Percentiles rank a stretch among this genome's conserved stretches.
phyloP scores from a whole-genome alignment of 2,113 vertebrate species.

The Lophius piscatorius region DNA sequence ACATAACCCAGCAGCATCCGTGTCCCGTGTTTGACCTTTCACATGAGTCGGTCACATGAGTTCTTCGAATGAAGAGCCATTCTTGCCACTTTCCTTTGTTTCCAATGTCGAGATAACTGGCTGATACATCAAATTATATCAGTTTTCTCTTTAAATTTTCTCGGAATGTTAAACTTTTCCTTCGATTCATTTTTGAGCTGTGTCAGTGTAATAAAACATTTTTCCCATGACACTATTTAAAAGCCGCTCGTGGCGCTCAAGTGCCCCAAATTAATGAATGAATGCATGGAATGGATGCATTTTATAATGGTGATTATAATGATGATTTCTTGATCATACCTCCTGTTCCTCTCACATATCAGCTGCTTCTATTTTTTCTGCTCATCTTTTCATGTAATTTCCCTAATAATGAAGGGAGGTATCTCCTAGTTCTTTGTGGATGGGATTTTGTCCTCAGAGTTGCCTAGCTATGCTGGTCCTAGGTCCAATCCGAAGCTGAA shows the following conservation, averaged over 20 bases:
- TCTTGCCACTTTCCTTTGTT: too few relatives aligned
- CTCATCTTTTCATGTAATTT: neutral
- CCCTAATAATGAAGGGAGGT: too few relatives aligned
- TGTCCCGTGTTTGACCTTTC: too few relatives aligned
- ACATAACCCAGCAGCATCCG: too few relatives aligned
- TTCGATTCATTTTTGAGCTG: neutral
- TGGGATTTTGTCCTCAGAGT: constrained; percentile 66
- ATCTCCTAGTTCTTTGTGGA: neutral
- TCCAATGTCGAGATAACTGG: too few relatives aligned
- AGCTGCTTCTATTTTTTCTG: neutral
- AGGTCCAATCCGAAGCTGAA: constrained; percentile 90
- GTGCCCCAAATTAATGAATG: constrained; percentile 16
- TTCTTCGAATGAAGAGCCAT: too few relatives aligned
- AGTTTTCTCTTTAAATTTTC: too few relatives aligned
- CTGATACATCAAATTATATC: too few relatives aligned
- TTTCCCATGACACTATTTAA: neutral
- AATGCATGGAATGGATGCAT: neutral
- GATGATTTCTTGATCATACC: constrained; percentile 6
- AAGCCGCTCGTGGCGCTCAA: constrained; percentile 7
- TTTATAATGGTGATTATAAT: constrained; percentile 19
- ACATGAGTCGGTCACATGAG: too few relatives aligned
- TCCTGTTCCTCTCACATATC: constrained; percentile 1
- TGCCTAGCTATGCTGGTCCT: constrained; percentile 89
- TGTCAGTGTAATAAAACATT: neutral
- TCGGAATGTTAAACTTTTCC: neutral